Percentiles rank a stretch among this genome's conserved stretches.
phyloP scores from a whole-genome alignment of 2,888 invertebrate species.

The Lasioglossum villosulum region DNA sequence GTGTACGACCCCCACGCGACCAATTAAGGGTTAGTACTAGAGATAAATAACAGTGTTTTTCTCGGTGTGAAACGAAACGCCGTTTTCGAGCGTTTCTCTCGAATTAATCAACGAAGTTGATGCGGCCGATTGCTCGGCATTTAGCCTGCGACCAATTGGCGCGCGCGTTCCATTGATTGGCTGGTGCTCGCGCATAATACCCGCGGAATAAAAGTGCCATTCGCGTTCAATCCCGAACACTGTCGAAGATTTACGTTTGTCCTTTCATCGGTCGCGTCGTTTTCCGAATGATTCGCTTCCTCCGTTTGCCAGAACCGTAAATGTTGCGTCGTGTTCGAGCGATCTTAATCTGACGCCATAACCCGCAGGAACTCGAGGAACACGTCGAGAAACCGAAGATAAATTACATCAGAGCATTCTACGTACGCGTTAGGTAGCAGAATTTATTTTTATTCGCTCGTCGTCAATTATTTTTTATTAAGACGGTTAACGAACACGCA shows the following conservation, averaged over 20 bases:
- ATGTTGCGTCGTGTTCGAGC: neutral
- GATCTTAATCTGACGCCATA: neutral
- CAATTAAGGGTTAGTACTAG: too few relatives aligned
- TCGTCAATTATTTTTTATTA: neutral
- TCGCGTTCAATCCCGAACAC: slow-evolving; percentile 52
- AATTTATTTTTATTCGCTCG: neutral
- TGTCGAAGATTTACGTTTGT: slow-evolving; percentile 34
- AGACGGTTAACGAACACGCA: neutral
- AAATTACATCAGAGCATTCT: neutral
- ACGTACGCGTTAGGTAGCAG: neutral
- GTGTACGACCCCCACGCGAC: too few relatives aligned
- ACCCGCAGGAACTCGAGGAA: neutral
- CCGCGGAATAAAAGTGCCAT: slow-evolving; percentile 53
- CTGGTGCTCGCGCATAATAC: slow-evolving; percentile 44
- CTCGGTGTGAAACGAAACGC: neutral
- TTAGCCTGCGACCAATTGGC: slow-evolving; percentile 56
- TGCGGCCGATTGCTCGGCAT: slow-evolving; percentile 56
- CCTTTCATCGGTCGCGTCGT: neutral
- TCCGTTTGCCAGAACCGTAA: neutral
- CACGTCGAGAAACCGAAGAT: neutral
- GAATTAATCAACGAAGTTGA: slow-evolving; percentile 55
- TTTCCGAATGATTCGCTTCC: slow-evolving; percentile 7
- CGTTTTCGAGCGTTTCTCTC: slow-evolving; percentile 45
- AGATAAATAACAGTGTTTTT: too few relatives aligned
- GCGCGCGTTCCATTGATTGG: slow-evolving; percentile 51